phyloP scores from a whole-genome alignment of 2,113 vertebrate species.

The Pitta sordida region DNA sequence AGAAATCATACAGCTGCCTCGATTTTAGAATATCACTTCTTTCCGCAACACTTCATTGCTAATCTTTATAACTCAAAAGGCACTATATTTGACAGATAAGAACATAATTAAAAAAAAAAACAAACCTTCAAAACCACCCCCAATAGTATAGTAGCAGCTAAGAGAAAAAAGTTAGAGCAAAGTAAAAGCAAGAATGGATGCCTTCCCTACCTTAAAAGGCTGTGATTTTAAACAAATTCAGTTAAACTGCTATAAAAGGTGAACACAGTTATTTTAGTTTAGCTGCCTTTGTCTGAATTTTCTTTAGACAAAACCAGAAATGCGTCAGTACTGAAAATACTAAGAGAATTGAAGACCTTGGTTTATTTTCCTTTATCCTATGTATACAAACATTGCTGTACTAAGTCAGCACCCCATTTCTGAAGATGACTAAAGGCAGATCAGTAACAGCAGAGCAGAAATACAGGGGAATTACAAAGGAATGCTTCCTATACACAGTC shows the following conservation, averaged over 20 bases:
- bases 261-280: not conserved
- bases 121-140: not conserved
- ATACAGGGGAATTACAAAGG: not conserved
- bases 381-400: not conserved
- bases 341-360: not conserved
- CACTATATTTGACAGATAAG: not conserved
- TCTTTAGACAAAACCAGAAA: not conserved
- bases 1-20: not conserved
- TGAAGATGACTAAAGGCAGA: not conserved
- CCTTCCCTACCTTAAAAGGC: not conserved
- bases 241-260: not conserved
- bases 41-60: not conserved
- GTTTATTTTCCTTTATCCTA: not conserved
- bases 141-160: not conserved
- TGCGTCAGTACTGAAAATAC: not conserved
- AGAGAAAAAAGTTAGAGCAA: not conserved
- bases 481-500: not conserved
- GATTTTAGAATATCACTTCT: not conserved
- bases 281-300: not conserved
- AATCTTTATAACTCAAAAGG: not conserved
- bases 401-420: not conserved
- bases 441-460: not conserved
- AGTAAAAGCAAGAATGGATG: not conserved
- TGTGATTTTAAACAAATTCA: not conserved
- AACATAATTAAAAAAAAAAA: not conserved